A percentile compares a stretch with the other conserved stretches of the same genome.
Conservation (phyloP, 2,113 vertebrate species). For the Carollia perspicillata region DNA sequence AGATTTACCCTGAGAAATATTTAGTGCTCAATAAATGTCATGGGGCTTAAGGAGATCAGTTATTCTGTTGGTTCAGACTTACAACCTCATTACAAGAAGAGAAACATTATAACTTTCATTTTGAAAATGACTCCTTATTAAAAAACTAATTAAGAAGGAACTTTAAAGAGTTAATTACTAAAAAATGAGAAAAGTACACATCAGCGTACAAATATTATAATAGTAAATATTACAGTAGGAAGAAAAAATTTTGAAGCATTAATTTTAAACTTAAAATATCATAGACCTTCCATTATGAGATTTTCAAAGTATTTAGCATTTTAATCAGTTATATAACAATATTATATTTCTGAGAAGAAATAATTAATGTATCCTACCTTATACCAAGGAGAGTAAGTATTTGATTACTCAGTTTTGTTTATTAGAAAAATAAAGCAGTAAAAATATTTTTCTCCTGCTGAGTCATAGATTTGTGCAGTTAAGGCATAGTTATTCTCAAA, state of each 20-base stretch:
- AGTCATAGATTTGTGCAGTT: background rate
- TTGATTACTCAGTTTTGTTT: slow-evolving; percentile 8
- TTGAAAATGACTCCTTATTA: background rate
- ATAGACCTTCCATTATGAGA: background rate
- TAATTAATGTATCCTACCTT: background rate
- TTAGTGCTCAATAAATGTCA: background rate
- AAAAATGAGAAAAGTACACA: background rate
- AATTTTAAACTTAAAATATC: slow-evolving; percentile 5
- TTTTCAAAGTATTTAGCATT: background rate
- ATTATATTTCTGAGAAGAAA: slow-evolving; percentile 1
- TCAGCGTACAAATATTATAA: background rate
- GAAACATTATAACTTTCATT: background rate
- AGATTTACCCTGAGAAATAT: background rate
- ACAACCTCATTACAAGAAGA: background rate
- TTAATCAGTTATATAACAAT: background rate
- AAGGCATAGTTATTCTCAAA: background rate
- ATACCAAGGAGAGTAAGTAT: background rate
- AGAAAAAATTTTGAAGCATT: background rate
- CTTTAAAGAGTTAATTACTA: background rate
- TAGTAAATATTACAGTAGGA: background rate
- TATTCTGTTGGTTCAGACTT: background rate
- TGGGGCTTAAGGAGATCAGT: background rate
- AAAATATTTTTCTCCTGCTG: background rate
- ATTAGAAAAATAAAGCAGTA: background rate
- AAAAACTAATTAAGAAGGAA: background rate